These are phyloP conservation scores for Redunca redunca DNA, from an alignment of 2,113 vertebrate species.

Conservation along the genomic window DNA sequence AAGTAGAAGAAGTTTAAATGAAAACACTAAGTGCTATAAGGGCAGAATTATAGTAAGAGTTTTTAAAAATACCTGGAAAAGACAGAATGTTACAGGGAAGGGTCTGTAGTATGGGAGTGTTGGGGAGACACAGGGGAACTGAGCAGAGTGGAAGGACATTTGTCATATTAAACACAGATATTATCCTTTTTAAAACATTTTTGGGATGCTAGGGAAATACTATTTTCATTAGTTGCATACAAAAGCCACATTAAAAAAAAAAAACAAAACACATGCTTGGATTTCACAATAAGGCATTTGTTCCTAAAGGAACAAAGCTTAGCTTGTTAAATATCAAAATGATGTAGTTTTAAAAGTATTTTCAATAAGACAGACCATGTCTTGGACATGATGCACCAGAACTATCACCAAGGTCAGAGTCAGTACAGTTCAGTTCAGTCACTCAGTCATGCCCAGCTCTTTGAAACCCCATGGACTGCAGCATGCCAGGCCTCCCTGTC, in stretches of 20 bases:
- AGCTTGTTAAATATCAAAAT: neutral
- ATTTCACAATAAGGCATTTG: neutral
- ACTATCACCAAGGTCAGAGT: neutral
- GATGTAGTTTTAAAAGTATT: neutral
- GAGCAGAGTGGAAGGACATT: neutral
- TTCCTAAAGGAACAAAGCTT: neutral
- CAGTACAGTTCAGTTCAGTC: neutral
- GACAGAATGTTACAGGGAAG: neutral
- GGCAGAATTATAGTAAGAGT: neutral
- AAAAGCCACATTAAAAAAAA: neutral
- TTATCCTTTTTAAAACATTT: neutral
- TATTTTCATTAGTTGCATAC: neutral
- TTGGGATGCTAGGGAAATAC: neutral
- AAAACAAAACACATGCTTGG: neutral
- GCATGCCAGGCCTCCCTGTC: neutral
- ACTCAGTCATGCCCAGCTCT: neutral
- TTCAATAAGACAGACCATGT: neutral
- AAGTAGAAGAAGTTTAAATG: neutral
- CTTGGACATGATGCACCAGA: neutral
- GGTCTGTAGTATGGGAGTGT: neutral
- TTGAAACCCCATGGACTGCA: neutral
- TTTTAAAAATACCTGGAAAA: neutral
- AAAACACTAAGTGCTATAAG: neutral
- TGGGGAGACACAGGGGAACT: neutral
- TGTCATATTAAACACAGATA: neutral